A percentile compares a stretch with the other conserved stretches of the same genome.
These are phyloP conservation scores for Sebastolobus altivelis DNA, from an alignment of 2,797 vertebrate species.

Conservation along the genomic window DNA sequence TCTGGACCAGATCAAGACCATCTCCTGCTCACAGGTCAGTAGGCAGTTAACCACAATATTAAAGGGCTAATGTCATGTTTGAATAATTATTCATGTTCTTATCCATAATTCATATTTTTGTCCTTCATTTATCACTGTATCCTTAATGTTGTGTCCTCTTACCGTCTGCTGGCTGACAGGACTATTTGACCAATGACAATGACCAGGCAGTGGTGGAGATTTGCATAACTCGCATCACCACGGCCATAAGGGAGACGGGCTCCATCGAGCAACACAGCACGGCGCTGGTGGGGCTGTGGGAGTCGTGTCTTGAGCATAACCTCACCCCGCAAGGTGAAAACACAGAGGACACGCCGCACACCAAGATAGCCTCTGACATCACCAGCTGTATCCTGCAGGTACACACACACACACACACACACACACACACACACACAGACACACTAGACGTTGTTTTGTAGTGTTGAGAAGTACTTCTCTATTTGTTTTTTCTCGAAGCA, in stretches of 20 bases:
- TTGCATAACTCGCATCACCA: slow-evolving; percentile 95
- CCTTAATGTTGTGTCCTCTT: slow-evolving; percentile 19
- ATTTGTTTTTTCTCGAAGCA: slow-evolving; percentile 11
- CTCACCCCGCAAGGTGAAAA: slow-evolving; percentile 87
- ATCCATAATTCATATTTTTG: slow-evolving; percentile 47
- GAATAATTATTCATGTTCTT: slow-evolving; percentile 47
- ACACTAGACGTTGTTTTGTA: neutral
- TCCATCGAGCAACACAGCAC: slow-evolving; percentile 91
- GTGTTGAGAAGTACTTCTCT: neutral
- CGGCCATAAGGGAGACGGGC: slow-evolving; percentile 92
- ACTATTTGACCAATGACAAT: slow-evolving; percentile 95
- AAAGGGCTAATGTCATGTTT: neutral
- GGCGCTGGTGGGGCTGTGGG: slow-evolving; percentile 94
- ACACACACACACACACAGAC: neutral
- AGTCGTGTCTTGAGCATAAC: slow-evolving; percentile 94
- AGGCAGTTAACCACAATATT: neutral
- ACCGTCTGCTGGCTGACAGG: slow-evolving; percentile 81
- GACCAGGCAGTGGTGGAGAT: slow-evolving; percentile 98
- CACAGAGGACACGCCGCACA: slow-evolving; percentile 93
- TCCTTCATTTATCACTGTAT: slow-evolving; percentile 45
- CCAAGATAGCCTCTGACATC: slow-evolving; percentile 97
- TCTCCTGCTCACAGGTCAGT: slow-evolving; percentile 94
- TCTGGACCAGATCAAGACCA: slow-evolving; percentile 94
- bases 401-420: slow-evolving; percentile 16
- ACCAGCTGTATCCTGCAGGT: slow-evolving; percentile 98